A percentile compares a stretch with the other conserved stretches of the same genome.
Conservation (phyloP, 2,113 vertebrate genomes). For the Syngnathus scovelli region DNA sequence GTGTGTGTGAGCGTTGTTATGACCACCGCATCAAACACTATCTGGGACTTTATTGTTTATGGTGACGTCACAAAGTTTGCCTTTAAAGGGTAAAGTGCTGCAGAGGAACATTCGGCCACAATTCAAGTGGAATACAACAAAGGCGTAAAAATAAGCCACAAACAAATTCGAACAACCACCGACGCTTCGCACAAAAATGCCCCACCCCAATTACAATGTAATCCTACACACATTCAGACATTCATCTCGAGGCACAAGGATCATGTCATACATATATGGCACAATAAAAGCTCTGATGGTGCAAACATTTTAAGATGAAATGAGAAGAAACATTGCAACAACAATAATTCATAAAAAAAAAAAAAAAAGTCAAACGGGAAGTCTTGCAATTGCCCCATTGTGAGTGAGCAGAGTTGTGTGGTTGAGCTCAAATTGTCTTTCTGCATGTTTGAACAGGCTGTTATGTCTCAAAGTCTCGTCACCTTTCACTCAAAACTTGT, state of each 20-base stretch:
- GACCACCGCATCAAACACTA: background rate
- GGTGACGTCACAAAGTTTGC: background rate
- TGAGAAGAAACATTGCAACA: background rate
- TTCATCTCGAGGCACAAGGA: constrained; percentile 33
- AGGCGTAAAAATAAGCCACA: constrained; percentile 16
- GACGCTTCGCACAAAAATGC: background rate
- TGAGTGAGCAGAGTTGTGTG: too few species aligned
- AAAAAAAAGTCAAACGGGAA: too few species aligned
- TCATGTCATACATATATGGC: constrained; percentile 31
- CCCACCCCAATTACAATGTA: constrained; percentile 7
- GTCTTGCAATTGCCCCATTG: too few species aligned
- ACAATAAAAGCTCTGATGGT: constrained; percentile 22
- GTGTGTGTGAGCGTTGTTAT: background rate
- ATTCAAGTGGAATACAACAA: constrained; percentile 33
- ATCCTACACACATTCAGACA: constrained; percentile 13
- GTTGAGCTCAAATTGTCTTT: background rate
- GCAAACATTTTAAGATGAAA: constrained; percentile 16
- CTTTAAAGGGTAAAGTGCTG: constrained; percentile 53
- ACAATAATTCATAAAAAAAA: too few species aligned
- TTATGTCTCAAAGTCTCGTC: background rate
- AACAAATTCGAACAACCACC: constrained; percentile 10
- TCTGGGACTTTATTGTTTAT: constrained; percentile 2
- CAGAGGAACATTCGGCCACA: constrained; percentile 35
- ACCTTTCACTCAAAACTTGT: background rate
- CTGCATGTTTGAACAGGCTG: background rate